A percentile compares a stretch with the other conserved stretches of the same genome.
Evolutionary conservation across 1,140 invertebrate genomes (phyloP).

Genomic region (Drosophila biarmipes): DNA sequence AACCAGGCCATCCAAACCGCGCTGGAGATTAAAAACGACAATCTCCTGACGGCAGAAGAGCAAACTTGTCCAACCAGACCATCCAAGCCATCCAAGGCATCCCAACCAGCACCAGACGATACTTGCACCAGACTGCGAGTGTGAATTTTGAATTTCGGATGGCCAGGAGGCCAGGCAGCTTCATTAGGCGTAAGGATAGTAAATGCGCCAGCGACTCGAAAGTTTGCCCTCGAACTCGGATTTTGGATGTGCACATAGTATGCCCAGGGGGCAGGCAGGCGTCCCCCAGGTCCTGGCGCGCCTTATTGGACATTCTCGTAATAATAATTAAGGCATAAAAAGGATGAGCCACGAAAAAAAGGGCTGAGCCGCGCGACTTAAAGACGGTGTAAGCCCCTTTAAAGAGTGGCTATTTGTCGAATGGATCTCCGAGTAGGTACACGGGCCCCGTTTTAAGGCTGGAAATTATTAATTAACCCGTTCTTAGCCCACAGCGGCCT

Average conservation of each 20-base stretch:
- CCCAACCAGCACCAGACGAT: no score
- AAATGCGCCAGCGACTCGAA: slow-evolving; percentile 59
- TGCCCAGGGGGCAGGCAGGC: slow-evolving; percentile 20
- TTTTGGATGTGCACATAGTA: slow-evolving; percentile 6
- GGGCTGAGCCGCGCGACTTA: slow-evolving; percentile 26
- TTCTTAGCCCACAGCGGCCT: slow-evolving; percentile 66
- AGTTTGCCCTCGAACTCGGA: slow-evolving; percentile 49
- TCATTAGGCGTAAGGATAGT: slow-evolving; percentile 56
- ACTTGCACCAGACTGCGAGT: slow-evolving; percentile 2
- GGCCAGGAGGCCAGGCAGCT: slow-evolving; percentile 13
- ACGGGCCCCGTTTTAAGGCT: slow-evolving; percentile 42
- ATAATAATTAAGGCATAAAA: slow-evolving; percentile 76
- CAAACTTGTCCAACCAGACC: slow-evolving; percentile 36
- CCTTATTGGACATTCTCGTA: slow-evolving; percentile 59
- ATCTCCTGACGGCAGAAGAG: slow-evolving; percentile 60
- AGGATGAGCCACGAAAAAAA: slow-evolving; percentile 22
- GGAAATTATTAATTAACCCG: slow-evolving; percentile 78
- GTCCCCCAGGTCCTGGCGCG: slow-evolving; percentile 25
- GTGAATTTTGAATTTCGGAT: background rate
- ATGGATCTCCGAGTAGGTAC: slow-evolving; percentile 69
- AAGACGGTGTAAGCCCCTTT: slow-evolving; percentile 62
- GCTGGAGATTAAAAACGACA: slow-evolving; percentile 74
- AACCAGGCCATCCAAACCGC: slow-evolving; percentile 28
- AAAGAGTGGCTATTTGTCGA: slow-evolving; percentile 73
- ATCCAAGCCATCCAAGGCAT: slow-evolving; percentile 8